phyloP scores from a whole-genome alignment of 2,888 invertebrate genomes.

The Cheilosia impressa region DNA sequence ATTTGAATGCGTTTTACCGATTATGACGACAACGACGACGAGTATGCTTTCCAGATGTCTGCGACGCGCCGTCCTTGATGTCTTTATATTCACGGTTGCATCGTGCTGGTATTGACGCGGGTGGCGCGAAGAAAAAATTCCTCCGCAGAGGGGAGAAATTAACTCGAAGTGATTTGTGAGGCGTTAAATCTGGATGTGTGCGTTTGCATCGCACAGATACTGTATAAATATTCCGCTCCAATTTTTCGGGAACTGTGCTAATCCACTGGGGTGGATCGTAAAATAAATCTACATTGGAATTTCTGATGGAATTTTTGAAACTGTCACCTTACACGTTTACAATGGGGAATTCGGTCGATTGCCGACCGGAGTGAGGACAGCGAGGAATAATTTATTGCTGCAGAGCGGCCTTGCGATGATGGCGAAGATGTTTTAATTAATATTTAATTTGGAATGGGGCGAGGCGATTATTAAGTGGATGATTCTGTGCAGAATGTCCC shows the following conservation, averaged over 20 bases:
- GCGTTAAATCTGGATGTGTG: constrained; percentile 70
- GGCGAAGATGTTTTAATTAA: constrained; percentile 60
- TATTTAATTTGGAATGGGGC: constrained; percentile 47
- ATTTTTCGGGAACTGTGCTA: constrained; percentile 62
- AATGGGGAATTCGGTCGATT: constrained; percentile 11
- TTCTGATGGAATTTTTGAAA: constrained; percentile 70
- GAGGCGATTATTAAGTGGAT: constrained; percentile 54
- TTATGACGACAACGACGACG: not conserved
- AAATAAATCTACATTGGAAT: constrained; percentile 70
- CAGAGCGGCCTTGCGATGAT: constrained; percentile 25
- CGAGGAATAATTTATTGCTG: constrained; percentile 33
- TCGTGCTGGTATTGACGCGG: constrained; percentile 2
- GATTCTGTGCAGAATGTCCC: constrained; percentile 32
- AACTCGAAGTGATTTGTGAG: constrained; percentile 73
- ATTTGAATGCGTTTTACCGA: constrained; percentile 14
- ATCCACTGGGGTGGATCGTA: constrained; percentile 63
- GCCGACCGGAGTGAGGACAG: not conserved
- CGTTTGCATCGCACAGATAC: constrained; percentile 24
- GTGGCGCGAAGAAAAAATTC: constrained; percentile 2
- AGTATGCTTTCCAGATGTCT: constrained; percentile 63
- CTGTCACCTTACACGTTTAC: constrained; percentile 65
- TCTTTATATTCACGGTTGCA: constrained; percentile 36
- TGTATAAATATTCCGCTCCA: constrained; percentile 18
- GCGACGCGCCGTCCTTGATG: constrained; percentile 50
- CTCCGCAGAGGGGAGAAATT: constrained; percentile 38